Conservation (phyloP, 2,888 invertebrate genomes). For the Hirtodrosophila duncani region DNA sequence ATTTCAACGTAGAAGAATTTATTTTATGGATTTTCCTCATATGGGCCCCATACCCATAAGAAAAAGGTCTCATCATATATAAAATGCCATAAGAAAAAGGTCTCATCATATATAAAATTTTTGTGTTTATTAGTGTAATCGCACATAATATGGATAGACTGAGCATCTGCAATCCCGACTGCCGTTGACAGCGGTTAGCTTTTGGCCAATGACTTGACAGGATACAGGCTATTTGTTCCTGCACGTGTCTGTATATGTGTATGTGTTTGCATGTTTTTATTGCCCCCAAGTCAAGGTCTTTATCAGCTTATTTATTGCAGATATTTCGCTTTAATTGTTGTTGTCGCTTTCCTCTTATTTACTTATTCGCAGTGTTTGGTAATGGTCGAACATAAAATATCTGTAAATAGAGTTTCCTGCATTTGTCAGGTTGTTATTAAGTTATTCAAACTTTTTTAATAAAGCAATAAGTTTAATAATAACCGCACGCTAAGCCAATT, state of each 20-base stretch:
- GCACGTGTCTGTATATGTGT: background rate
- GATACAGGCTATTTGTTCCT: conserved; percentile 17
- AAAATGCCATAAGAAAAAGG: conserved; percentile 43
- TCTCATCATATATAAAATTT: conserved; percentile 2
- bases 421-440: no score
- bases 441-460: no score
- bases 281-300: background rate
- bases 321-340: no score
- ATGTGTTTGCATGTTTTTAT: conserved; percentile 19
- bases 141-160: conserved; percentile 13
- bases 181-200: conserved; percentile 30
- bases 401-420: no score
- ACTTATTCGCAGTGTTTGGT: no score
- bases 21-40: conserved; percentile 31
- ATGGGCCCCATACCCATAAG: conserved; percentile 39
- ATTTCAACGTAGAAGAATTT: no score
- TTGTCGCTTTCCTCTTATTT: no score
- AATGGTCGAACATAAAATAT: no score
- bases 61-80: conserved; percentile 22
- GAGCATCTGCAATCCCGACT: conserved; percentile 9
- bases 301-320: no score
- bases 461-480: no score
- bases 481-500: no score
- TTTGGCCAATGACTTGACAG: conserved; percentile 28
- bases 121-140: no score